phyloP scores from a whole-genome alignment of 2,797 vertebrate genomes.

The Euphonia xanthogaster region DNA sequence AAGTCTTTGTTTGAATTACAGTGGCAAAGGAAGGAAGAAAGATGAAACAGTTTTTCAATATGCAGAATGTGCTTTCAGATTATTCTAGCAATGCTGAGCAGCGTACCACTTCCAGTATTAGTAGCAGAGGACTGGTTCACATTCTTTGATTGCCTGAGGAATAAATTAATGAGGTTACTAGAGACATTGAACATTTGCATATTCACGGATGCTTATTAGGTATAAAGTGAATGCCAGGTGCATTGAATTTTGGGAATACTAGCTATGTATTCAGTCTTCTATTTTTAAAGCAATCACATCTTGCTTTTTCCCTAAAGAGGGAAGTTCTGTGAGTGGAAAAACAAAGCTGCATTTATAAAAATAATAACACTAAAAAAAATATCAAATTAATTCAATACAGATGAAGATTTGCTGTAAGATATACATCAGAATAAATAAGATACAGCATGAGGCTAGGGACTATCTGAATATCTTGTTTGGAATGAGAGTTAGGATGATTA shows the following conservation, averaged over 20 bases:
- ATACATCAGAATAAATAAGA: slow-evolving; percentile 49
- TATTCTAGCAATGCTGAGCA: slow-evolving; percentile 50
- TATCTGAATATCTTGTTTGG: slow-evolving; percentile 32
- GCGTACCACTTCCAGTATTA: slow-evolving; percentile 58
- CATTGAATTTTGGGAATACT: slow-evolving; percentile 73
- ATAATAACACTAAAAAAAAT: background rate
- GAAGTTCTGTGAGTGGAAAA: slow-evolving; percentile 37
- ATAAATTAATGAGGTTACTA: slow-evolving; percentile 83
- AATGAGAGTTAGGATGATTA: slow-evolving; percentile 39
- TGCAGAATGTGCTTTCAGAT: slow-evolving; percentile 61
- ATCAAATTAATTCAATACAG: slow-evolving; percentile 24
- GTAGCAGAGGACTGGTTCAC: slow-evolving; percentile 74
- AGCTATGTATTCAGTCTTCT: slow-evolving; percentile 54
- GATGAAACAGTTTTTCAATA: slow-evolving; percentile 68
- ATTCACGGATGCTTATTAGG: slow-evolving; percentile 81
- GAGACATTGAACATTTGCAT: slow-evolving; percentile 80
- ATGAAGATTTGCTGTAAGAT: slow-evolving; percentile 33
- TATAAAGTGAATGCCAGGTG: slow-evolving; percentile 81
- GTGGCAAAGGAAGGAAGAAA: slow-evolving; percentile 52
- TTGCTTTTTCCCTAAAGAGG: slow-evolving; percentile 52
- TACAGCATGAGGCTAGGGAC: slow-evolving; percentile 8
- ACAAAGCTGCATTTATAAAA: slow-evolving; percentile 38
- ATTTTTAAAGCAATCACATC: slow-evolving; percentile 57
- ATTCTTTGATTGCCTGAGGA: slow-evolving; percentile 80
- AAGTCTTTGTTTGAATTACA: slow-evolving; percentile 73